phyloP scores from a whole-genome alignment of 1,140 invertebrate species.

The Orussus abietinus region DNA sequence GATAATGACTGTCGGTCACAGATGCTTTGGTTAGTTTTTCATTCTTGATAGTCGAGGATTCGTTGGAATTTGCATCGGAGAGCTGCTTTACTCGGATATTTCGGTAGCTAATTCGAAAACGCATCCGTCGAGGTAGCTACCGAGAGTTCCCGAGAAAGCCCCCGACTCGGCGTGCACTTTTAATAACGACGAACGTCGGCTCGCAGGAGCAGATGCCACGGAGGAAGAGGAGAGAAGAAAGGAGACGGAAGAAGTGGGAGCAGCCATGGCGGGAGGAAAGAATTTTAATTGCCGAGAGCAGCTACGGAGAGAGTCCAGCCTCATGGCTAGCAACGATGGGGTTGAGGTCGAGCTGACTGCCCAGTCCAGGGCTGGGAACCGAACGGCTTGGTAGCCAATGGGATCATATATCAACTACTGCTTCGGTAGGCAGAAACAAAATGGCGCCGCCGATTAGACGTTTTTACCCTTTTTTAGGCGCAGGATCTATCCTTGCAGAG shows the following conservation, averaged over 20 bases:
- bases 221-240: constrained; percentile 18
- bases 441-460: constrained; percentile 42
- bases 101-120: no score
- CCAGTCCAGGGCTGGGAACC: constrained; percentile 42
- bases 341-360: constrained; percentile 41
- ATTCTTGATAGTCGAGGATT: no score
- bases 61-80: no score
- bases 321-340: constrained; percentile 39
- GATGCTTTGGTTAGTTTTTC: no score
- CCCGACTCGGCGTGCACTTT: constrained; percentile 1
- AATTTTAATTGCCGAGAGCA: constrained; percentile 49
- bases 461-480: background rate
- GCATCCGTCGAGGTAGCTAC: no score
- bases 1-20: no score
- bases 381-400: constrained; percentile 51
- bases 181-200: constrained; percentile 2
- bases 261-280: constrained; percentile 41
- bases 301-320: constrained; percentile 21
- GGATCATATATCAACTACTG: constrained; percentile 52
- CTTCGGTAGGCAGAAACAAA: constrained; percentile 46
- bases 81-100: no score
- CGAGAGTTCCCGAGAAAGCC: no score
- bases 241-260: constrained; percentile 27
- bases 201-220: constrained; percentile 11
- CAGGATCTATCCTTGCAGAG: background rate